Evolutionary conservation across 2,888 invertebrate genomes (phyloP).

Genomic region (Epicampocera succincta): DNA sequence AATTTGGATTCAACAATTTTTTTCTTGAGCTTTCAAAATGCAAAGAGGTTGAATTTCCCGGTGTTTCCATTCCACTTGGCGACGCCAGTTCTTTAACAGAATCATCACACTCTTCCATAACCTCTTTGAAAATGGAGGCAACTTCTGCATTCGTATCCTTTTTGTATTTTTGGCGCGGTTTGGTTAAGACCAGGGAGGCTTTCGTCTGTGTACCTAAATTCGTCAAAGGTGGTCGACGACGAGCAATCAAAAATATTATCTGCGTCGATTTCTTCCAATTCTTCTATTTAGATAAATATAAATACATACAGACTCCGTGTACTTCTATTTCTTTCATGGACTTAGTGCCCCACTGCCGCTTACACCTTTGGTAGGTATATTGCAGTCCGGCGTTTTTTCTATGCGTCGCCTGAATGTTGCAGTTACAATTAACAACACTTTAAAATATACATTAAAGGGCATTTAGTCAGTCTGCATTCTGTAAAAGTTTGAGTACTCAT

Average conservation of each 20-base stretch:
- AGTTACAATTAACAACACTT: too few species aligned
- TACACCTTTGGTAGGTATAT: too few species aligned
- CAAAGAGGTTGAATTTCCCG: not conserved
- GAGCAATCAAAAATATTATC: slow-evolving; percentile 25
- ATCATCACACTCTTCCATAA: slow-evolving; percentile 14
- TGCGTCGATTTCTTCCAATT: too few species aligned
- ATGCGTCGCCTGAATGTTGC: too few species aligned
- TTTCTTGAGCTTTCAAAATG: slow-evolving; percentile 7
- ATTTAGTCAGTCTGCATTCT: not conserved
- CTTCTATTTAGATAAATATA: too few species aligned
- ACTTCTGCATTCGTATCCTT: slow-evolving; percentile 3
- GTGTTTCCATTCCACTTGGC: not conserved
- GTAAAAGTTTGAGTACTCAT: not conserved
- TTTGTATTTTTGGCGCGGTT: not conserved
- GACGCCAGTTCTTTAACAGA: slow-evolving; percentile 6
- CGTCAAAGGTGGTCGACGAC: not conserved
- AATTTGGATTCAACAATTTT: slow-evolving; percentile 19
- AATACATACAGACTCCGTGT: too few species aligned
- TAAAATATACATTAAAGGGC: too few species aligned
- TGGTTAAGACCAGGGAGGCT: not conserved
- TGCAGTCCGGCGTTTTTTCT: too few species aligned
- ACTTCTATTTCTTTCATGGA: too few species aligned
- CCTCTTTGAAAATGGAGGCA: slow-evolving; percentile 5
- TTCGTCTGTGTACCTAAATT: not conserved
- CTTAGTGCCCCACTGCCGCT: too few species aligned